phyloP scores from a whole-genome alignment of 2,113 vertebrate genomes.

The Hydropotes inermis region DNA sequence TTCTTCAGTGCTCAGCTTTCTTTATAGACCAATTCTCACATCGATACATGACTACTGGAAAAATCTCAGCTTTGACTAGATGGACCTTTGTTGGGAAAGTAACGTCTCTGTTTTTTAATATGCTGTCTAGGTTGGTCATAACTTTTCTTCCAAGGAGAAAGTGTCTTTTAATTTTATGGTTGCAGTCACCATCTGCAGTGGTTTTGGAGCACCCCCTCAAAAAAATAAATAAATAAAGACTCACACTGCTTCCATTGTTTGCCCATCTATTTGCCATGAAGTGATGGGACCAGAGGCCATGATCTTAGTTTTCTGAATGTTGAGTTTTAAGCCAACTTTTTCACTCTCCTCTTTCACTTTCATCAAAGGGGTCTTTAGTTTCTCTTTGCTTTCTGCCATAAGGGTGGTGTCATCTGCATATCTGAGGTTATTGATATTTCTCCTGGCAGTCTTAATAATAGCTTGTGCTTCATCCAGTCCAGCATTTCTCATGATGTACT shows the following conservation, averaged over 20 bases:
- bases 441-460: background rate
- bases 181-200: background rate
- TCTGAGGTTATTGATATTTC: background rate
- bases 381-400: background rate
- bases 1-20: background rate
- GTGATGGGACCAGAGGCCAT: background rate
- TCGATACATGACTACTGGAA: background rate
- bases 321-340: background rate
- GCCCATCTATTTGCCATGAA: background rate
- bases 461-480: background rate
- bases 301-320: background rate
- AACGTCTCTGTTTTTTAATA: background rate
- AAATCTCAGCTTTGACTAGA: background rate
- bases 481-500: background rate
- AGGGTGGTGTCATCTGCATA: background rate
- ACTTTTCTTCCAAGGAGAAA: background rate
- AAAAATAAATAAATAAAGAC: background rate
- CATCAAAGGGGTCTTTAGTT: background rate
- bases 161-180: background rate
- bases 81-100: background rate
- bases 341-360: background rate
- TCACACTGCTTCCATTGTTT: background rate
- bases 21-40: background rate
- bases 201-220: background rate
- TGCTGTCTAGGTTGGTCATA: background rate